Evolutionary conservation across 2,888 invertebrate genomes (phyloP).

Genomic region (Pammene fasciana): DNA sequence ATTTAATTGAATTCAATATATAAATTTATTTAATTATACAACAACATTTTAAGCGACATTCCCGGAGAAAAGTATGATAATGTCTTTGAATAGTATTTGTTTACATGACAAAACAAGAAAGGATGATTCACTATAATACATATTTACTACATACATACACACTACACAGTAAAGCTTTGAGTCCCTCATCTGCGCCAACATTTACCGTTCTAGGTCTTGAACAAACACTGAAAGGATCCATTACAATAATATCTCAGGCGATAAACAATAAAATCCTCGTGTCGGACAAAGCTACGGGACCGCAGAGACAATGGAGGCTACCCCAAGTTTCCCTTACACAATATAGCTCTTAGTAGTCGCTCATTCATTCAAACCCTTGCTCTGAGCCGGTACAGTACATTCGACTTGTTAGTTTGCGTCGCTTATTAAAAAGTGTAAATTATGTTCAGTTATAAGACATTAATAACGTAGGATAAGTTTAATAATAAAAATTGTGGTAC

Average conservation of each 20-base stretch:
- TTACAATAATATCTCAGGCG: conserved; percentile 39
- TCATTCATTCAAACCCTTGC: conserved; percentile 44
- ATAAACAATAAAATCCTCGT: conserved; percentile 41
- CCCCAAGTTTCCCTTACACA: conserved; percentile 55
- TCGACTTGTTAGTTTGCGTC: neutral
- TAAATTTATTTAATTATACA: too few relatives aligned
- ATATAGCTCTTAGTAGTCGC: conserved; percentile 49
- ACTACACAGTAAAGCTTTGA: neutral
- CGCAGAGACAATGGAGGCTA: conserved; percentile 53
- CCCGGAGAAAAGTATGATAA: too few relatives aligned
- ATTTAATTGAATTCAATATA: too few relatives aligned
- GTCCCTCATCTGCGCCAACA: neutral
- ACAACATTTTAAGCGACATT: too few relatives aligned
- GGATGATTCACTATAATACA: too few relatives aligned
- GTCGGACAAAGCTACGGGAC: conserved; percentile 49
- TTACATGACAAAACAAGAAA: too few relatives aligned
- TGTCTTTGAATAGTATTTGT: too few relatives aligned
- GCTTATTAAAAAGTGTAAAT: too few relatives aligned
- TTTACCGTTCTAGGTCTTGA: conserved; percentile 26
- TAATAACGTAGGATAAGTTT: too few relatives aligned
- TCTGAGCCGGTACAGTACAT: conserved; percentile 10
- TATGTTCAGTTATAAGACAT: too few relatives aligned
- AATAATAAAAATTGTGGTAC: too few relatives aligned
- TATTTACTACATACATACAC: neutral
- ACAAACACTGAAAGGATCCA: conserved; percentile 33